Base-by-base conservation (phyloP, 2,888 invertebrate species). In the Eupithecia abbreviata region DNA sequence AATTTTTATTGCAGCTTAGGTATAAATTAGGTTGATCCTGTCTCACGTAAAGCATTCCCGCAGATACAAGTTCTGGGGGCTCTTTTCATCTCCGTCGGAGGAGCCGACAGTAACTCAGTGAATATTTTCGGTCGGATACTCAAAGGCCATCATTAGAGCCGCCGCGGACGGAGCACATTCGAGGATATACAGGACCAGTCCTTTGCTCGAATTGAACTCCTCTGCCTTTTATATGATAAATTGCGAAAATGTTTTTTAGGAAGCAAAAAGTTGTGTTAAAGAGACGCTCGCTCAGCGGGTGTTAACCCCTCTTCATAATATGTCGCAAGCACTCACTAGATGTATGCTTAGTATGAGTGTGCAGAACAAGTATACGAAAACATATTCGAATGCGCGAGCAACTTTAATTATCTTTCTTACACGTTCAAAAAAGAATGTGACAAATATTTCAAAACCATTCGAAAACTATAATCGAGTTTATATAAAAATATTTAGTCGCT, bases 61-160 rank as follows among this genome's bases (percentile, higher is more conserved):
- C 9, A 9, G 1, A 5, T 65, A n/a, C 41, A 41, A 41, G 41
- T 41, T 65, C 65, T 13, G 41, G 13, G 41, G 41, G 65, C 13
- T 66, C 66, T 15, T 66, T 68, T 68, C 6, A 45, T 45, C 7
- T 68, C 18, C 45, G 45, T n/a, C 2, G 45, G n/a, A 42, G 42
- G 15, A 67, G 69, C 73, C 72, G 73, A 55, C 75, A 72, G 77
- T 81, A 73, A 80, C 82, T 85, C 78, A 58, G 82, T 85, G 87
- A 87, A 89, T 87, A 86, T 87, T 88, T 86, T 85, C 90, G 87
- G 87, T 85, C 84, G 87, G 87, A 77, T 86, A 88, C 90, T 90
- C 92, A 92, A 91, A 92, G 90, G 89, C 81, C 84, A 85, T 91
- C 92, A 89, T 92, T 90, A 91, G 82, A 84, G 82, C 80, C 73